These are phyloP conservation scores for Cossypha caffra DNA, from an alignment of 2,797 vertebrate genomes.

Conservation along the genomic window DNA sequence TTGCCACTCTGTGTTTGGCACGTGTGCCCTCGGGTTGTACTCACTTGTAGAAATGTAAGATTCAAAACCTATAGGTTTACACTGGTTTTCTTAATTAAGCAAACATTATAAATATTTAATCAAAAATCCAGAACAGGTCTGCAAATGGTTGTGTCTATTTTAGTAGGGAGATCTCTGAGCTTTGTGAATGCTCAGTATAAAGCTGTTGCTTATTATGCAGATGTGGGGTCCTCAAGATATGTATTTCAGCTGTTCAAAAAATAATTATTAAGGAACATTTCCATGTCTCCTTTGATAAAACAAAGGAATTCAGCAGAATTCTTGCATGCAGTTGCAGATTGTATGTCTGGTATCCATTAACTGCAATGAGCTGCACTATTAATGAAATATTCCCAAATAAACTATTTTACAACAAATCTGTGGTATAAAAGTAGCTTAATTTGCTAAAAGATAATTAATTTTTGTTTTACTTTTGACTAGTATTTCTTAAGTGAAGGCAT, in stretches of 20 bases:
- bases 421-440: not conserved
- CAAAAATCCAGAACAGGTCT: not conserved
- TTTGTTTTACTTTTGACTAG: not conserved
- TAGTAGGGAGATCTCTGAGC: not conserved
- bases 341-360: not conserved
- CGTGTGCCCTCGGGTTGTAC: accelerated
- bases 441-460: not conserved
- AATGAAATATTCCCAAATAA: not conserved
- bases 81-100: not conserved
- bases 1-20: not conserved
- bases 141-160: not conserved
- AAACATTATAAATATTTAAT: not conserved
- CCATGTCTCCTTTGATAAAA: not conserved
- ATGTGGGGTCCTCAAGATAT: not conserved
- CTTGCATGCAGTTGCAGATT: not conserved
- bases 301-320: not conserved
- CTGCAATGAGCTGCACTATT: not conserved
- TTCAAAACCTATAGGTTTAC: not conserved
- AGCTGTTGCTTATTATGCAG: not conserved
- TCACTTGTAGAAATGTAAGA: not conserved
- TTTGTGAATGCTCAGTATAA: not conserved
- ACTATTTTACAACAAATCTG: not conserved
- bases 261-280: not conserved
- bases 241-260: not conserved
- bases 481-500: not conserved